These are phyloP conservation scores for Gibbula magus DNA, from an alignment of 2,888 invertebrate genomes.

Conservation along the genomic window DNA sequence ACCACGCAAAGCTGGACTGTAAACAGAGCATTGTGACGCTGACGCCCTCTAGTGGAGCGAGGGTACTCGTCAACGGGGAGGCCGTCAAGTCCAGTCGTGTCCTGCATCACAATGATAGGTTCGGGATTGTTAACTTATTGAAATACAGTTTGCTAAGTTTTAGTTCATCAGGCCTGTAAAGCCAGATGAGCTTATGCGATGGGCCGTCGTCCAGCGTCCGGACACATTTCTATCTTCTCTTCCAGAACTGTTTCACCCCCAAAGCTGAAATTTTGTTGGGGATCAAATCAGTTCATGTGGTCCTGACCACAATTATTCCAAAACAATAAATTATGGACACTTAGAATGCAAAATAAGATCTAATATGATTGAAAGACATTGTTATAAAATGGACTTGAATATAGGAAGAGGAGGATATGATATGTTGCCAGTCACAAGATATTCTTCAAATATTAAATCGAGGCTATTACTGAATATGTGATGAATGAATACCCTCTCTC, in stretches of 20 bases:
- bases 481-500: not conserved
- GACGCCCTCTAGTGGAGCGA: slow-evolving; percentile 58
- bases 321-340: too few relatives aligned
- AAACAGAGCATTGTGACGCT: slow-evolving; percentile 64
- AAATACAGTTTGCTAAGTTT: too few relatives aligned
- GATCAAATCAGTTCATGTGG: too few relatives aligned
- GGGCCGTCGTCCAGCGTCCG: too few relatives aligned
- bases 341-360: too few relatives aligned
- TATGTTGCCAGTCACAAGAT: not conserved
- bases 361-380: too few relatives aligned
- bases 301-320: too few relatives aligned
- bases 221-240: too few relatives aligned
- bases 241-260: too few relatives aligned
- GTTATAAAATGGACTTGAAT: not conserved
- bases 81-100: slow-evolving; percentile 56
- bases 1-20: slow-evolving; percentile 67
- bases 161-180: too few relatives aligned
- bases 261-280: too few relatives aligned
- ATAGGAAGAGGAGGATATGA: not conserved
- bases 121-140: not conserved
- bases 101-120: slow-evolving; percentile 71
- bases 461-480: not conserved
- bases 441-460: not conserved
- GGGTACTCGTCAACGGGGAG: slow-evolving; percentile 69
- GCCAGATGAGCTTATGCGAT: too few relatives aligned